Base-by-base conservation (phyloP, 2,797 vertebrate genomes). In the Tachyglossus aculeatus region DNA sequence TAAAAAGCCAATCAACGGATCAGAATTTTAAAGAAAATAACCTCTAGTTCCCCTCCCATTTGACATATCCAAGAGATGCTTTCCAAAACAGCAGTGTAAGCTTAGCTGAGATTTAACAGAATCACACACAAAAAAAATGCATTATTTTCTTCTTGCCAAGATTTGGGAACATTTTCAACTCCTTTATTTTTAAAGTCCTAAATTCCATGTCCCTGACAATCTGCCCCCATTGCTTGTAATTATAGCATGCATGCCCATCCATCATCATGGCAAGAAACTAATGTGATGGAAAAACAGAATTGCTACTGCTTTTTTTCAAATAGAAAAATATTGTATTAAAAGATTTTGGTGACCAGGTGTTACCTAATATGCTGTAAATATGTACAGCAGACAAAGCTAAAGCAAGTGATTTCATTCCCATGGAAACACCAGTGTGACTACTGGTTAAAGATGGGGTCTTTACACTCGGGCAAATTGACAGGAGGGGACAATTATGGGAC, bases 391-490 rank as follows among this genome's bases (percentile, higher is more conserved):
- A 4, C 3, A 81, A 66, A 60, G 58, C 55, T 67, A 71, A 33
- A 53, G 53, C 22, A 78, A 70, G 16, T 37, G 25, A 65, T 68
- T 72, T 41, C 48, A 76, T 85, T 21, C 6, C 73, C 71, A 63
- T 43, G 67, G 80, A 66, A 85, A 83, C 61, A 1, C 39, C 31
- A 48, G 41, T 45, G 25, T n/a, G 19, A 47, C 41, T 47, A 8
- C 29, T 77, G 5, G 33, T 52, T 62, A 59, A 73, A 73, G 84
- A 82, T 59, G 67, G 52, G 65, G 72, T 80, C 34, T 73, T 85
- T 84, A 71, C 67, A 84, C 79, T 77, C 78, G n/a, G 38, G 53
- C 11, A 44, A 81, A 77, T 71, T 22, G 74, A 80, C 8, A 50
- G 71, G 50, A 77, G 50, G 14, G 43, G 44, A 82, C 75, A 63